Evolutionary conservation across 2,888 invertebrate genomes (phyloP).

Genomic region (Ditylenchus weischeri): DNA sequence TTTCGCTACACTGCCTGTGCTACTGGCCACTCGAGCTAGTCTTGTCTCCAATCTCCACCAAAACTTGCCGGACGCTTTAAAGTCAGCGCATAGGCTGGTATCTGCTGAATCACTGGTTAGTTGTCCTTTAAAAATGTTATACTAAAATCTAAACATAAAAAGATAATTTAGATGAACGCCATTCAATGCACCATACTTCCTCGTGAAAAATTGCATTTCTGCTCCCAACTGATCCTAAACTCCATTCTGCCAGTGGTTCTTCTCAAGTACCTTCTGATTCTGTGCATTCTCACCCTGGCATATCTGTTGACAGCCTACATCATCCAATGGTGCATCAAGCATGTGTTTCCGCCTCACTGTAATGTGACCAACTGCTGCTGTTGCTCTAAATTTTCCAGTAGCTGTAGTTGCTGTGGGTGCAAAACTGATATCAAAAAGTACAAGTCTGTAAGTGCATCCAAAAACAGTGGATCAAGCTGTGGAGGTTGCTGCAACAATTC

Average conservation of each 20-base stretch:
- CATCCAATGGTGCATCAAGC: slow-evolving; percentile 41
- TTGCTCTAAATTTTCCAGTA: not conserved
- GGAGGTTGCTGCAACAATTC: too few relatives aligned
- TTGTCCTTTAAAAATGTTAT: too few relatives aligned
- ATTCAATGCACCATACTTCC: slow-evolving; percentile 44
- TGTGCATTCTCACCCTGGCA: slow-evolving; percentile 50
- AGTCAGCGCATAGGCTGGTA: slow-evolving; percentile 26
- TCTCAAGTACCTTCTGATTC: slow-evolving; percentile 51
- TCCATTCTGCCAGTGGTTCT: slow-evolving; percentile 50
- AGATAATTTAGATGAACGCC: slow-evolving; percentile 29
- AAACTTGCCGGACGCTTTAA: slow-evolving; percentile 28
- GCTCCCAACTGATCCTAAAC: slow-evolving; percentile 36
- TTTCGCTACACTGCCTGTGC: slow-evolving; percentile 45
- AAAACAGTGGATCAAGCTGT: not conserved
- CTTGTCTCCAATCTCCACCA: slow-evolving; percentile 33
- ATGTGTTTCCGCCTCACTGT: slow-evolving; percentile 10
- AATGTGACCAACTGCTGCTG: not conserved
- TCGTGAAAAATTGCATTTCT: slow-evolving; percentile 37
- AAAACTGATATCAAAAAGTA: not conserved
- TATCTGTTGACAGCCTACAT: slow-evolving; percentile 54
- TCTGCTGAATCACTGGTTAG: slow-evolving; percentile 35
- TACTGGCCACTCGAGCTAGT: slow-evolving; percentile 43
- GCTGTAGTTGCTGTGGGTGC: not conserved
- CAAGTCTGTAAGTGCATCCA: not conserved
- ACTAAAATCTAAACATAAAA: too few relatives aligned